Evolutionary conservation across 2,113 vertebrate species (phyloP).

Genomic region (Malurus alboscapulatus): DNA sequence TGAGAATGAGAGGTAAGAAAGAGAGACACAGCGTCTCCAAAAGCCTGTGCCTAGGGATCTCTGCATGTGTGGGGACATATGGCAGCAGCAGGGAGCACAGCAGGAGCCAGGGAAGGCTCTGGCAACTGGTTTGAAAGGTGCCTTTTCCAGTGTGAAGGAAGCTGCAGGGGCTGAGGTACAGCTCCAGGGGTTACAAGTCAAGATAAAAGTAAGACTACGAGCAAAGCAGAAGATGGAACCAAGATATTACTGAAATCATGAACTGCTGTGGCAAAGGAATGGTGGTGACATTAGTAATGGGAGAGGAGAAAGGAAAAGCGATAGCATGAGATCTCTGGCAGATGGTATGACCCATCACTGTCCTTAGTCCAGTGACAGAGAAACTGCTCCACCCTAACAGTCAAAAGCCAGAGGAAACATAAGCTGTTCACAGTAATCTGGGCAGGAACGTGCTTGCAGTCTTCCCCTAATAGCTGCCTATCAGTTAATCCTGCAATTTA

Average conservation of each 20-base stretch:
- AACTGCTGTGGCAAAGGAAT: background rate
- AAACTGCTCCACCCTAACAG: background rate
- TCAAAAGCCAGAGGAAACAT: background rate
- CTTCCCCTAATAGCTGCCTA: background rate
- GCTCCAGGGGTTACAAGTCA: background rate
- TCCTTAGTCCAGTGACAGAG: background rate
- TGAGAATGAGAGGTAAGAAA: background rate
- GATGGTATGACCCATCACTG: background rate
- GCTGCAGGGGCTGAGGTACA: background rate
- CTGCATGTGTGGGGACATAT: background rate
- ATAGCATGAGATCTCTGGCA: background rate
- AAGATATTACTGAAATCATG: background rate
- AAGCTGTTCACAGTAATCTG: background rate
- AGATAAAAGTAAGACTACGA: background rate
- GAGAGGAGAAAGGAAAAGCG: background rate
- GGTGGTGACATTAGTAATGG: background rate
- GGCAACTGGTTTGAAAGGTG: background rate
- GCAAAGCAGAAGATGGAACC: background rate
- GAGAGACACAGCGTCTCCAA: background rate
- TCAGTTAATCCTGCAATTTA: background rate
- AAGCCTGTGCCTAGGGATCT: background rate
- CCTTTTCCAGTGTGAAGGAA: background rate
- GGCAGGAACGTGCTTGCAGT: background rate
- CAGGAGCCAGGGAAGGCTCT: background rate
- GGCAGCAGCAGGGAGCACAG: background rate